A percentile compares a stretch with the other conserved stretches of the same genome.
These are phyloP conservation scores for Sogatella furcifera DNA, from an alignment of 1,140 invertebrate genomes.

Conservation along the genomic window DNA sequence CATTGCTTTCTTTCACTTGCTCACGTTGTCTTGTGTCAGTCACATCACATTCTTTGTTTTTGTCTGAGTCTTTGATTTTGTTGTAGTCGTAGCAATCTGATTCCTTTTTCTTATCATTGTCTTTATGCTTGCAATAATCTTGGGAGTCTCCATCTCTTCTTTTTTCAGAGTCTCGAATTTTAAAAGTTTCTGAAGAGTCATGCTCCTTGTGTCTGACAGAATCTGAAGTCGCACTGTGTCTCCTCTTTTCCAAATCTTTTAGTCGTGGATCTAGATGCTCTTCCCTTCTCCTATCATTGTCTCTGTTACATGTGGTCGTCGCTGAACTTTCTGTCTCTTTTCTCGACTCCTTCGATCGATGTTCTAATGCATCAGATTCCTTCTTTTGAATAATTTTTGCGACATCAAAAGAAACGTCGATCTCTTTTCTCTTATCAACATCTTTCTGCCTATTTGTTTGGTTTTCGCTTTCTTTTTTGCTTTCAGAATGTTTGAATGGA, in stretches of 20 bases:
- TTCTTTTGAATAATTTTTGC: conserved; percentile 9
- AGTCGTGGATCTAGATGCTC: conserved; percentile 22
- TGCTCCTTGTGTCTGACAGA: conserved; percentile 20
- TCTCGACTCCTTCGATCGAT: conserved; percentile 21
- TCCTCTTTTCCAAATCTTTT: conserved; percentile 7
- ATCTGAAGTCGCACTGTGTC: conserved; percentile 22
- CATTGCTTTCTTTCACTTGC: conserved; percentile 24
- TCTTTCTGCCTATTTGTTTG: conserved; percentile 5
- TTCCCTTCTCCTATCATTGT: conserved; percentile 24
- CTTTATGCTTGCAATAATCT: conserved; percentile 17
- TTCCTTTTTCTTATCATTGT: conserved; percentile 15
- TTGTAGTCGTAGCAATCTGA: conserved; percentile 8
- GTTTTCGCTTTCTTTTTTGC: conserved; percentile 4
- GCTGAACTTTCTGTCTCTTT: conserved; percentile 18
- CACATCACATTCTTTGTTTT: conserved; percentile 22
- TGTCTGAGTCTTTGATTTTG: conserved; percentile 14
- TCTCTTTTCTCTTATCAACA: conserved; percentile 11
- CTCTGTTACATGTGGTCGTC: conserved; percentile 23
- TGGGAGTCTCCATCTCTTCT: conserved; percentile 13
- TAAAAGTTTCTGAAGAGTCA: conserved; percentile 7
- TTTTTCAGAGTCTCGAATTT: conserved; percentile 16
- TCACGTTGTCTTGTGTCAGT: not conserved
- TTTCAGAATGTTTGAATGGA: not conserved
- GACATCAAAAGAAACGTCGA: conserved; percentile 8
- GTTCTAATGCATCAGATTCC: conserved; percentile 2